Percentiles rank a stretch among this genome's conserved stretches.
phyloP scores from a whole-genome alignment of 2,888 invertebrate genomes.

The Ophion costatus region DNA sequence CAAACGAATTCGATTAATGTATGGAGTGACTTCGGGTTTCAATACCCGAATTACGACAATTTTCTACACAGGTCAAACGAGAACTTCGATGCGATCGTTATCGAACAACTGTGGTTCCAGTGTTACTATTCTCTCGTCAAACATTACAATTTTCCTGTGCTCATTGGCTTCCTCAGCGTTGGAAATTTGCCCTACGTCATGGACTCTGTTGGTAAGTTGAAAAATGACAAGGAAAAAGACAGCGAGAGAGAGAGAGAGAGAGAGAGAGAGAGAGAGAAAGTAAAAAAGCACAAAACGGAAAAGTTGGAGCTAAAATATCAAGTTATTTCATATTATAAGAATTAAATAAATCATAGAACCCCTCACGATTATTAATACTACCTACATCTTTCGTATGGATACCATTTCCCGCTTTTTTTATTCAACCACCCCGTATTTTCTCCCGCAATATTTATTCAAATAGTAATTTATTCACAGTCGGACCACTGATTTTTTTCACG shows the following conservation, averaged over 20 bases:
- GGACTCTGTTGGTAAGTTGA: conserved; percentile 79
- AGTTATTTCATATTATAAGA: neutral
- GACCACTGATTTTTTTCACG: too few relatives aligned
- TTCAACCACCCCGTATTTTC: too few relatives aligned
- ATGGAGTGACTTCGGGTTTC: conserved; percentile 17
- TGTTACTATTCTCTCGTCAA: conserved; percentile 79
- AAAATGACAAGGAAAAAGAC: neutral
- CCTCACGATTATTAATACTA: too few relatives aligned
- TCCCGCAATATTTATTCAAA: too few relatives aligned
- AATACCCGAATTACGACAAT: conserved; percentile 34
- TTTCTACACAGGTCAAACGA: conserved; percentile 72
- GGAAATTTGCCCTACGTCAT: conserved; percentile 80
- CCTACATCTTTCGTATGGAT: too few relatives aligned
- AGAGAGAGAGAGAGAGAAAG: neutral
- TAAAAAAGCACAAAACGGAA: neutral
- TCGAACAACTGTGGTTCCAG: conserved; percentile 80
- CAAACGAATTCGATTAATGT: neutral
- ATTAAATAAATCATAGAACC: too few relatives aligned
- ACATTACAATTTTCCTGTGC: conserved; percentile 77
- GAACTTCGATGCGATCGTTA: conserved; percentile 78
- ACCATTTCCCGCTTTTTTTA: too few relatives aligned
- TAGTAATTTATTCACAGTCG: too few relatives aligned
- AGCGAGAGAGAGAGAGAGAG: neutral
- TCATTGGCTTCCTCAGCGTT: conserved; percentile 80
- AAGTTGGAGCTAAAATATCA: neutral